Base-by-base conservation (phyloP, 2,113 vertebrate species). In the Dolichallabes microphthalmus region DNA sequence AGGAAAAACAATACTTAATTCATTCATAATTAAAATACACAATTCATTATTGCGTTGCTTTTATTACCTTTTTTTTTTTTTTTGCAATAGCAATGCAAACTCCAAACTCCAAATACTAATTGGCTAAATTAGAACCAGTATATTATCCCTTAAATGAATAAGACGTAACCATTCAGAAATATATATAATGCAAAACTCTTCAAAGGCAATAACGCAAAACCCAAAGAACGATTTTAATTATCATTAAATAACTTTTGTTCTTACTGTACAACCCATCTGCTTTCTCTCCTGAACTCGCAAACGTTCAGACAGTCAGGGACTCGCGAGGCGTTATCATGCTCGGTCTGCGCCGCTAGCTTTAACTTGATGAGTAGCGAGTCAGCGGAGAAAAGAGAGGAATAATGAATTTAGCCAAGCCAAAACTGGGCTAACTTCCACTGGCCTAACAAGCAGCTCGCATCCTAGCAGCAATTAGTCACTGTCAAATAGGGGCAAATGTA, bases 401-500 rank as follows among this genome's bases (percentile, higher is more conserved):
- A 95, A 95, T 95, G 94, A 94, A 95, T 95, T 94, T 94, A 92
- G 92, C 92, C 85, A 58, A 87, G 85, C 91, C 93, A 93, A 91
- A 92, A 89, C 87, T 91, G 92, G 91, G 91, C 92, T 91, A 92
- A 93, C 92, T 89, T 94, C 88, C 90, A 90, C 92, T 92, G 90
- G 92, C 93, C 94, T 95, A 95, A 95, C 93, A 94, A 94, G 94
- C 93, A 91, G 92, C 91, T 93, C 89, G 93, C 93, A 93, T 94
- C 91, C 92, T 95, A 92, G 88, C 90, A 92, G 93, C 93, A 95
- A 95, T 95, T 95, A 94, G 94, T 95, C 94, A 94, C 93, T 95
- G 94, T 95, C 94, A 95, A 93, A 93, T 90, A 93, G 93, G 94
- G 94, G 94, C 94, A 95, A 94, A 95, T 94, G 94, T 94, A 94